Base-by-base conservation (phyloP, 2,888 invertebrate genomes). In the Entomobrya proxima region DNA sequence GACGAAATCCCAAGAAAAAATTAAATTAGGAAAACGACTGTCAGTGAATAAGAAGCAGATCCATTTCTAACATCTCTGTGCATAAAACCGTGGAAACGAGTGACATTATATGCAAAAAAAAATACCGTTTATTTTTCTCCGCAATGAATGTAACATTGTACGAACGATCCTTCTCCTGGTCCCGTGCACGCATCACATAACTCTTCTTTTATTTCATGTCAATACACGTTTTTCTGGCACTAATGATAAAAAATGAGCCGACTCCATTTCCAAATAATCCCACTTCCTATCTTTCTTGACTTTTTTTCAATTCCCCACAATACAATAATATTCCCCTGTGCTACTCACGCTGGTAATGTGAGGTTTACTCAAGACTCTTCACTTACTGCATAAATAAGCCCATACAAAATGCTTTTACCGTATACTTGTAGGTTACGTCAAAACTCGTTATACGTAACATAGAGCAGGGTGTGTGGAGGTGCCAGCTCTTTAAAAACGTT, bases 161-260 rank as follows among this genome's bases (percentile, higher is more conserved):
- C n/a, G n/a, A n/a, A n/a, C n/a, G n/a, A n/a, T n/a, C n/a, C n/a
- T n/a, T n/a, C n/a, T n/a, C n/a, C n/a, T n/a, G n/a, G n/a, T n/a
- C n/a, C n/a, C n/a, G n/a, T n/a, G n/a, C n/a, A 75, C 55, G 15
- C 58, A 58, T 77, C 72, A 21, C 74, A 58, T 75, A 82, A 64
- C 47, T 75, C 72, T 74, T 64, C n/a, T 77, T 50, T 58, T 77
- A 52, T 61, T 55, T 58, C 82, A 61, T 82, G 82, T 82, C 82
- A 82, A 82, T 82, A 75, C 61, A 64, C 75, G 50, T 64, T 44
- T 72, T 47, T 15, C 40, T 35, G 82, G 61, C 82, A 75, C 27
- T 82, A 82, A 82, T 82, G 82, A 50, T 82, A 75, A 82, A 82
- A 82, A 75, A 82, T 75, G 74, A 64, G 64, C 27, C 82, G 75